Conservation (phyloP, 2,797 vertebrate species). For the Phoxinus dragarum region DNA sequence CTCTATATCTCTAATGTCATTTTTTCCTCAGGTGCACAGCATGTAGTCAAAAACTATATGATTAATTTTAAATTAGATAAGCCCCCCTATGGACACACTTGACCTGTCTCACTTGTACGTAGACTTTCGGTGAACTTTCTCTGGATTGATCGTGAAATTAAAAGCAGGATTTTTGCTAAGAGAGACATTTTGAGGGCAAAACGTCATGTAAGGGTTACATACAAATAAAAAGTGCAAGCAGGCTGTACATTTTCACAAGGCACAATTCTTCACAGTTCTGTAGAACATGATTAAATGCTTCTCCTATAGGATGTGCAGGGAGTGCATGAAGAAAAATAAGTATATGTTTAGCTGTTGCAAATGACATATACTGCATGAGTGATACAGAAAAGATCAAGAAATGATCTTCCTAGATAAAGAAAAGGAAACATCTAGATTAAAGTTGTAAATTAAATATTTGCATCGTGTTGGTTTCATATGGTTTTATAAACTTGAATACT, state of each 20-base stretch:
- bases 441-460: background rate
- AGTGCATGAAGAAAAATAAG: slow-evolving; percentile 25
- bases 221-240: slow-evolving; percentile 14
- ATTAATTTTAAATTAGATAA: slow-evolving; percentile 61
- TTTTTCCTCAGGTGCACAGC: slow-evolving; percentile 48
- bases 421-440: background rate
- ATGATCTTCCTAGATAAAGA: background rate
- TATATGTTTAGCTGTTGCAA: slow-evolving; percentile 21
- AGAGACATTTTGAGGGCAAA: slow-evolving; percentile 34
- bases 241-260: slow-evolving; percentile 20
- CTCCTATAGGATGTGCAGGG: background rate
- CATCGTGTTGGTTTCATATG: background rate
- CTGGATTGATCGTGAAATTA: slow-evolving; percentile 53
- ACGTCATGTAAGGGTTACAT: slow-evolving; percentile 19
- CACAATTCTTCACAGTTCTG: slow-evolving; percentile 14
- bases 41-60: slow-evolving; percentile 46
- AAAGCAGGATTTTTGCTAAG: slow-evolving; percentile 49
- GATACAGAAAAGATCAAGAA: background rate
- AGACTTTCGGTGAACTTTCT: slow-evolving; percentile 42
- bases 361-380: background rate
- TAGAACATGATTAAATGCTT: background rate
- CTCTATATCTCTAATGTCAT: slow-evolving; percentile 52
- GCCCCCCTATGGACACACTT: slow-evolving; percentile 46
- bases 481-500: background rate
- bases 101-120: slow-evolving; percentile 46